A percentile compares a stretch with the other conserved stretches of the same genome.
Evolutionary conservation across 2,113 vertebrate species (phyloP).

Genomic region (Proteles cristata): DNA sequence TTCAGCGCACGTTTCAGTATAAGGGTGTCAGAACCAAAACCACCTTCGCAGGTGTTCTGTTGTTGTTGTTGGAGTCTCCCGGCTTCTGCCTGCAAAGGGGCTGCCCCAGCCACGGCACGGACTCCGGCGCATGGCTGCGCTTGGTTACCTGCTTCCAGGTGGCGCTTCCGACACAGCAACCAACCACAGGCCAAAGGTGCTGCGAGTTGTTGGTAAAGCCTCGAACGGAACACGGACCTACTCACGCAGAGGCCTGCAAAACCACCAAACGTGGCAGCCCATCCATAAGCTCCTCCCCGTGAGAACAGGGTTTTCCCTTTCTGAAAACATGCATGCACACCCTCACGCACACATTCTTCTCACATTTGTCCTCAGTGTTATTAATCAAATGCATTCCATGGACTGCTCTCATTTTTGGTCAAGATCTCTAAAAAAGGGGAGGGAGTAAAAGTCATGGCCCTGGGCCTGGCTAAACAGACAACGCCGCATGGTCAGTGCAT

Average conservation of each 20-base stretch:
- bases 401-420: not conserved
- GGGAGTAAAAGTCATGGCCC: not conserved
- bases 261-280: not conserved
- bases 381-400: not conserved
- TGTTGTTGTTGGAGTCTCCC: not conserved
- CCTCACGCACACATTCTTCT: not conserved
- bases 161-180: not conserved
- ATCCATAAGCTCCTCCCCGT: not conserved
- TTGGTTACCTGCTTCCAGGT: not conserved
- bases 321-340: accelerated
- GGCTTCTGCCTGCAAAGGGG: not conserved
- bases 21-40: not conserved
- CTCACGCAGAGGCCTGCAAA: not conserved
- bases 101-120: not conserved
- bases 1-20: not conserved
- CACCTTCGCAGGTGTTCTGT: not conserved
- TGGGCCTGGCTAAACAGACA: not conserved
- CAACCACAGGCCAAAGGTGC: not conserved
- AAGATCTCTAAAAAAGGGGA: not conserved
- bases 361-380: not conserved
- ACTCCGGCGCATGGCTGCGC: not conserved
- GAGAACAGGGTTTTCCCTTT: not conserved
- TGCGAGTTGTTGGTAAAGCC: not conserved
- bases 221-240: not conserved
- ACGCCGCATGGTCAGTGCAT: not conserved